Base-by-base conservation (phyloP, 2,113 vertebrate species). In the Rostratula benghalensis region DNA sequence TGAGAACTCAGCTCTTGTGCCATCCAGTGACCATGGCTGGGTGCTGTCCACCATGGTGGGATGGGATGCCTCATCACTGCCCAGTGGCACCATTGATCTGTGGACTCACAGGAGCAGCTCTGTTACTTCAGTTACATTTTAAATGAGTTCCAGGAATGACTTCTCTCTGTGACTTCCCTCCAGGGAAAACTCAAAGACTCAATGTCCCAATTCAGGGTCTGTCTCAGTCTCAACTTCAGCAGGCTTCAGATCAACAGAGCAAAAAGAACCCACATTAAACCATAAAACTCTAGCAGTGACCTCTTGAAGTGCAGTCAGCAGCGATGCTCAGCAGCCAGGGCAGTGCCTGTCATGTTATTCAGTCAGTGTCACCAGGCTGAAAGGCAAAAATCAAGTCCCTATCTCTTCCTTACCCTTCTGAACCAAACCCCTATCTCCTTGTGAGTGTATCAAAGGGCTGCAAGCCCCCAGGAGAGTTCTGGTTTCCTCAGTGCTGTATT, bases 221-320 rank as follows among this genome's bases (percentile, higher is more conserved):
- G 31, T 71, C 83, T 89, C 74, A 39, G 53, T 79, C 83, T 63
- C 81, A 61, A 22, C 74, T 97, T 87, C 95, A 71, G 35, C 86
- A 57, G 80, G 65, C 79, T 96, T 94, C 96, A 95, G 57, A 56
- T 84, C 59, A 84, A 30, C 94, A 92, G 91, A 91, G 90, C 69
- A 90, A 78, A 87, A 69, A 84, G 86, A 53, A 71, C 21, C 76
- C 56, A 10, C 68, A 28, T 83, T 50, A 74, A 95, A 54, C 63
- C 87, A 4, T 15, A 45, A 15, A 79, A n/a, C 53, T 69, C 48
- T 73, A 93, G 83, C 83, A 93, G 80, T 76, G 90, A 76, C 90
- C 81, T 69, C 87, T 20, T 87, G 73, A 91, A 92, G 67, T 65
- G n/a, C 74, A 46, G 31, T 15, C 64, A 71, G 76, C 65, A 69